Percentiles rank a stretch among this genome's conserved stretches.
Evolutionary conservation across 1,140 invertebrate species (phyloP).

Genomic region (Drosophila rhopaloa): DNA sequence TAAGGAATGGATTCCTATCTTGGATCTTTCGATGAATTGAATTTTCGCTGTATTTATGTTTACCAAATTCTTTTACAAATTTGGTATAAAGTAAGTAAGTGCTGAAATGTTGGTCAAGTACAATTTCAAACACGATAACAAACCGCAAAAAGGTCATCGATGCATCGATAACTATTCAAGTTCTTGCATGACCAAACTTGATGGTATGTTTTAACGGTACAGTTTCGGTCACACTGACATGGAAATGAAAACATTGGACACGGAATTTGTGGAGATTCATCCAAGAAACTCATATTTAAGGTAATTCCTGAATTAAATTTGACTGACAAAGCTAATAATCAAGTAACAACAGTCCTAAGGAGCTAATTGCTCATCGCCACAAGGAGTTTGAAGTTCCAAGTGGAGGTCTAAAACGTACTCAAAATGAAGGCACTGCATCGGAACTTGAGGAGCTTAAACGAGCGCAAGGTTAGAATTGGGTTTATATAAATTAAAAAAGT

Average conservation of each 20-base stretch:
- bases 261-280: conserved; percentile 40
- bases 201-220: background rate
- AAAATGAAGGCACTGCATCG: conserved; percentile 39
- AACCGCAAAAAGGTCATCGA: conserved; percentile 3
- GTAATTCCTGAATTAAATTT: conserved; percentile 25
- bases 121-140: background rate
- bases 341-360: conserved; percentile 31
- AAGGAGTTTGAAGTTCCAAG: conserved; percentile 30
- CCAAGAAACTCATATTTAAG: conserved; percentile 60
- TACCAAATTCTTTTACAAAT: too few species aligned
- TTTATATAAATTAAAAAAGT: background rate
- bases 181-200: background rate
- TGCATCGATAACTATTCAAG: conserved; percentile 2
- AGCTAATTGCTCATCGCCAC: conserved; percentile 56
- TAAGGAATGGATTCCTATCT: too few species aligned
- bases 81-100: too few species aligned
- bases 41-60: too few species aligned
- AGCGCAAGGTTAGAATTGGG: conserved; percentile 32
- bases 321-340: background rate
- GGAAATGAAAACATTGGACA: conserved; percentile 7
- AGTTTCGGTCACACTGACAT: conserved; percentile 12
- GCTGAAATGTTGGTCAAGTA: too few species aligned
- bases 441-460: conserved; percentile 45
- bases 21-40: too few species aligned
- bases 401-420: conserved; percentile 61